phyloP scores from a whole-genome alignment of 2,888 invertebrate species.

The Marronus borbonicus region DNA sequence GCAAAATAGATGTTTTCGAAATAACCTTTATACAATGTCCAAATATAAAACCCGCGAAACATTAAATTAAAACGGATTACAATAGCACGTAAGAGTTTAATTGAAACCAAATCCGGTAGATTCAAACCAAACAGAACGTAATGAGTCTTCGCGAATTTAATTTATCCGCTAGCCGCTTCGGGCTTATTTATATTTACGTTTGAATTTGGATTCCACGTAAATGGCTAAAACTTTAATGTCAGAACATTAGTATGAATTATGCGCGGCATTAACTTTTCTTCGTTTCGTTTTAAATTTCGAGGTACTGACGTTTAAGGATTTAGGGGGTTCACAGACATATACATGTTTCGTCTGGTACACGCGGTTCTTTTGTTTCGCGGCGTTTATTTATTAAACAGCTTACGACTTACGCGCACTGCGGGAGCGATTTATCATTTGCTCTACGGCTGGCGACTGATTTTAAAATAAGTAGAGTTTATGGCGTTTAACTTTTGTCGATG shows the following conservation, averaged over 20 bases:
- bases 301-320: conserved; percentile 16
- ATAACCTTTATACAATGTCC: too few species aligned
- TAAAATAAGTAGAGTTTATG: not conserved
- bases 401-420: not conserved
- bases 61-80: not conserved
- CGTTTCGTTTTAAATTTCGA: conserved; percentile 24
- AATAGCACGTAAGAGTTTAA: conserved; percentile 3
- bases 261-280: conserved; percentile 25
- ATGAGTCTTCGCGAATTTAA: conserved; percentile 27
- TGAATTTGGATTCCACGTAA: not conserved
- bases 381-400: conserved; percentile 11
- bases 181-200: conserved; percentile 21
- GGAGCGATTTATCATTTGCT: conserved; percentile 7
- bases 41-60: too few species aligned
- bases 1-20: too few species aligned
- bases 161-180: conserved; percentile 5
- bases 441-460: not conserved
- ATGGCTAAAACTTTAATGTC: not conserved
- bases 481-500: not conserved
- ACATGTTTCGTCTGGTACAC: not conserved
- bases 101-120: conserved; percentile 1
- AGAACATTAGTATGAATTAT: conserved; percentile 23
- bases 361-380: not conserved
- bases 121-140: not conserved
- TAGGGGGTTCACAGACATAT: not conserved